phyloP scores from a whole-genome alignment of 2,113 vertebrate species.

The Dipodomys stephensi region DNA sequence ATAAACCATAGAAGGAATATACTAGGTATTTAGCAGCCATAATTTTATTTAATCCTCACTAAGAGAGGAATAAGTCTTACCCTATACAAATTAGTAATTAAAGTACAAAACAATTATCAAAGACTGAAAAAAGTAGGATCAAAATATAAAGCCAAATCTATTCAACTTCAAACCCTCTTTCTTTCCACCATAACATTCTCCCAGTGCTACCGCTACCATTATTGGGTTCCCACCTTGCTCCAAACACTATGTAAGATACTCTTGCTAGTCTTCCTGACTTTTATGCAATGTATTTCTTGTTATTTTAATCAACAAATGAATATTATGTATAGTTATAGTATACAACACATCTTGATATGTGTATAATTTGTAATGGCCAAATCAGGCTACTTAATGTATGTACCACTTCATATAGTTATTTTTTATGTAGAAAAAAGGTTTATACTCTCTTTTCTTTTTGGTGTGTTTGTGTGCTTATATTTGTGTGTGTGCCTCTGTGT shows the following conservation, averaged over 20 bases:
- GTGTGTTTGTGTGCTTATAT: too few species aligned
- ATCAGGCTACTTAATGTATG: neutral
- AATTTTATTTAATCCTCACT: slow-evolving; percentile 13
- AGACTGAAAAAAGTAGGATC: neutral
- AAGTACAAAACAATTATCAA: neutral
- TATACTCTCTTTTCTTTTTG: too few species aligned
- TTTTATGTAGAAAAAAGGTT: neutral
- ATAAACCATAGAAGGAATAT: neutral
- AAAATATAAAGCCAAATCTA: neutral
- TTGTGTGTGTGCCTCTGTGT: too few species aligned
- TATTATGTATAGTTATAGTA: neutral
- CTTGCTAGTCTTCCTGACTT: neutral
- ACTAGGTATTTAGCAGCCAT: neutral
- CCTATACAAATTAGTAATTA: neutral
- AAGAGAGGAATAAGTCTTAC: neutral
- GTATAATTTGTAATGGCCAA: neutral
- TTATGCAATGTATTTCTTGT: neutral
- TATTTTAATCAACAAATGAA: slow-evolving; percentile 20
- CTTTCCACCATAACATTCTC: neutral
- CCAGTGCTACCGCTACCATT: neutral
- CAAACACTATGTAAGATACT: neutral
- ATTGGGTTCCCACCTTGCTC: neutral
- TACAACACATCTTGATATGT: neutral
- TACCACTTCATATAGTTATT: neutral
- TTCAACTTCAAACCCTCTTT: neutral